Conservation (phyloP, 2,113 vertebrate genomes). For the Macrotis lagotis region DNA sequence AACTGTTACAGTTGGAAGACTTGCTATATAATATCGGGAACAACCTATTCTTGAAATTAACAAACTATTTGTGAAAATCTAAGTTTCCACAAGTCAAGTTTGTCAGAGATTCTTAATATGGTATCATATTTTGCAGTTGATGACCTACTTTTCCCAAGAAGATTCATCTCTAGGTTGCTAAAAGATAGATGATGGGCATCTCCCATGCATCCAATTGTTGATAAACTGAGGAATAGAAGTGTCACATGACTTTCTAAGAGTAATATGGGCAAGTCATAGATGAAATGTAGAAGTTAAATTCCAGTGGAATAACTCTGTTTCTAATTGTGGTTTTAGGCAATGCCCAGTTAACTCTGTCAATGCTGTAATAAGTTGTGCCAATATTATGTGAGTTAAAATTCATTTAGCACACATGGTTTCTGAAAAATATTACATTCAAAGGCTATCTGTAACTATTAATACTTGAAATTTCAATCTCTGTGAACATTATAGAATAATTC, state of each 20-base stretch:
- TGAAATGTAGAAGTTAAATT: background rate
- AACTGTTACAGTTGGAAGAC: background rate
- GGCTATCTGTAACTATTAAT: background rate
- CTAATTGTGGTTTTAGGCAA: background rate
- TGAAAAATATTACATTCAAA: background rate
- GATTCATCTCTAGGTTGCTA: background rate
- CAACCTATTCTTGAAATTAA: slow-evolving; percentile 44
- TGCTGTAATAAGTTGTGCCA: background rate
- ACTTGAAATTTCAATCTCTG: background rate
- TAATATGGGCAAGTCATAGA: background rate
- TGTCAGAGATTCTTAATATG: slow-evolving; percentile 43
- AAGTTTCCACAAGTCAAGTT: slow-evolving; percentile 48
- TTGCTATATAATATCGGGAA: slow-evolving; percentile 33
- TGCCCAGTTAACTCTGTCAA: background rate
- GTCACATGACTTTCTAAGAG: background rate
- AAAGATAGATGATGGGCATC: background rate
- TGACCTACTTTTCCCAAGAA: slow-evolving; percentile 40
- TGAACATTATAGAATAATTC: background rate
- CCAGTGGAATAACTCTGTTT: background rate
- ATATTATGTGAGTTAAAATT: background rate
- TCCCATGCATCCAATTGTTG: background rate
- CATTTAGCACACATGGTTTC: background rate
- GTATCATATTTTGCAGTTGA: slow-evolving; percentile 45
- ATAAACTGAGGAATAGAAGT: background rate
- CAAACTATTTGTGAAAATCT: slow-evolving; percentile 34